A percentile compares a stretch with the other conserved stretches of the same genome.
Conservation (phyloP, 2,113 vertebrate species). For the Sinocyclocheilus rhinocerous region DNA sequence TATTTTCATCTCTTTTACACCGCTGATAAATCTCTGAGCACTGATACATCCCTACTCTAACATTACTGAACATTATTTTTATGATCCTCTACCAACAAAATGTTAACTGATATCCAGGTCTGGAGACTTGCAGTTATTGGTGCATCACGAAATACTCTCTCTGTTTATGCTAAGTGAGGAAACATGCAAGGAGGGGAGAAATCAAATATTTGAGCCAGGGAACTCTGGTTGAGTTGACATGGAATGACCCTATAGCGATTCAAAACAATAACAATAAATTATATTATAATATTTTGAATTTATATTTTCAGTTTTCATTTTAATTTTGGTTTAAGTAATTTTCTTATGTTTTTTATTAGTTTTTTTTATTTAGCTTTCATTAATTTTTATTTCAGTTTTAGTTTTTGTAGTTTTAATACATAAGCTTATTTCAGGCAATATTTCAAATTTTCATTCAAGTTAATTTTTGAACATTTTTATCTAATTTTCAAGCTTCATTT, state of each 20-base stretch:
- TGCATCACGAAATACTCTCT: background rate
- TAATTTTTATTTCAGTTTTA: background rate
- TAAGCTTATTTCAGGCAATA: background rate
- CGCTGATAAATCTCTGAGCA: background rate
- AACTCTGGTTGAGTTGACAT: too few species aligned
- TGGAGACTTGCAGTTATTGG: background rate
- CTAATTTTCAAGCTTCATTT: background rate
- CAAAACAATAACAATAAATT: too few species aligned
- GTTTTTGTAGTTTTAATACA: too few species aligned
- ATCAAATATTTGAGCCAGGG: too few species aligned
- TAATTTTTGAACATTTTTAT: background rate
- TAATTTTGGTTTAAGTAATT: background rate
- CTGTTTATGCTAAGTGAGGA: background rate
- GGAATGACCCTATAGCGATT: too few species aligned
- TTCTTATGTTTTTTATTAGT: background rate
- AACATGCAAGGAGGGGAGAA: background rate
- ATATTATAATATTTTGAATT: too few species aligned
- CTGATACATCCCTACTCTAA: background rate
- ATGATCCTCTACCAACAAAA: background rate
- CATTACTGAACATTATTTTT: conserved; percentile 14
- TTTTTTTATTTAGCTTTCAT: background rate
- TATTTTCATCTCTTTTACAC: conserved; percentile 20
- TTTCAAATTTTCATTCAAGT: background rate
- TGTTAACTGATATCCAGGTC: background rate
- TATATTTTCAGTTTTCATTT: background rate